phyloP scores from a whole-genome alignment of 1,140 invertebrate genomes.

The Heliconius hewitsoni region DNA sequence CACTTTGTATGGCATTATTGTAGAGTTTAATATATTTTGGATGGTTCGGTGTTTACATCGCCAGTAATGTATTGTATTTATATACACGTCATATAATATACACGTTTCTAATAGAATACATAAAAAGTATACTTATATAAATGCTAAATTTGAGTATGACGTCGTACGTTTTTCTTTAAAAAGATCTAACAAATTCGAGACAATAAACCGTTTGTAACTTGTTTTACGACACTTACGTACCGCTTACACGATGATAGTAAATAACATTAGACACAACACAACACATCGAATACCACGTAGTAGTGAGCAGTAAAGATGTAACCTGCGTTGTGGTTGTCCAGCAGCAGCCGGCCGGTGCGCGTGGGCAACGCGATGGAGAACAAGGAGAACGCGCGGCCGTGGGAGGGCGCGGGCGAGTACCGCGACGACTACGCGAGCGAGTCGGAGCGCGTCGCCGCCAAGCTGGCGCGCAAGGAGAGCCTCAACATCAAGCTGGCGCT shows the following conservation, averaged over 20 bases:
- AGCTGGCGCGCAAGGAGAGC: conserved; percentile 97
- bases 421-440: conserved; percentile 84
- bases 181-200: conserved; percentile 25
- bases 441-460: conserved; percentile 88
- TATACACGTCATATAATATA: background rate
- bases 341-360: conserved; percentile 89
- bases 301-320: background rate
- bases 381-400: conserved; percentile 92
- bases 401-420: conserved; percentile 89
- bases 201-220: background rate
- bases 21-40: background rate
- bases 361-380: conserved; percentile 89
- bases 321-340: background rate
- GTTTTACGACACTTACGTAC: background rate
- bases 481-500: conserved; percentile 96
- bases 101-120: background rate
- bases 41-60: background rate
- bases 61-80: background rate
- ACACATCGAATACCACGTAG: background rate
- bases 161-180: conserved; percentile 22
- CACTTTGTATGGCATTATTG: background rate
- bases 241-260: background rate
- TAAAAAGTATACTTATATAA: too few species aligned
- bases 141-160: background rate
- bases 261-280: background rate